Base-by-base conservation (phyloP, 2,888 invertebrate species). In the Caenorhabditis doughertyi region DNA sequence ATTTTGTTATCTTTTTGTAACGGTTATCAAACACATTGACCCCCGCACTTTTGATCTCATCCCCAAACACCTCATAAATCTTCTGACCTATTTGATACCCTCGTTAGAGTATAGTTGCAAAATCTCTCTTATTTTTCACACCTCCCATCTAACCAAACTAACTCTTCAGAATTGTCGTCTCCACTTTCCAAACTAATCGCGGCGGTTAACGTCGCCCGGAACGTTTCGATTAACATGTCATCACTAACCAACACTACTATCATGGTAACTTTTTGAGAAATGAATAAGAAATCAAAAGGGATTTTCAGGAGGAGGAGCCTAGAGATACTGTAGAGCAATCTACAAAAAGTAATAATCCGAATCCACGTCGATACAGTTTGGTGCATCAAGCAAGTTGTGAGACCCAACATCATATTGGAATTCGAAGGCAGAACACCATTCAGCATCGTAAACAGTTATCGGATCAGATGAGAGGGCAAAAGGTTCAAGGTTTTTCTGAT, bases 381-480 rank as follows among this genome's bases (percentile, higher is more conserved):
- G 85, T 83, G 16, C 85, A 85, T 49, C 79, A 86, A 27, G 87
- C 87, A 1, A 85, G 84, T 58, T 84, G 85, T 67, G 88, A 88
- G 56, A 88, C 85, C 9, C 82, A 86, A 25, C 86, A 85, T 49
- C 62, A 73, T 29, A 73, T 71, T 25, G 89, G 88, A 0, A 58
- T 90, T 11, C 84, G 86, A 11, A 65, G 90, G 13, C 81, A 87
- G 65, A 89, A 88, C 44, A 91, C 90, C 7, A 81, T 89, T 49
- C 81, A 84, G 35, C 85, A 85, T 16, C 64, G 90, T 4, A 79
- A 85, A 13, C 85, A 89, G 56, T 81, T 91, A 35, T 86, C 86
- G 51, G 86, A 90, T 77, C 80, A 79, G 47, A 79, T 83, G 53
- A 67, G 81, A 13, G 81, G 87, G 44, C 85, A 89, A 42, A 85